Conservation (phyloP, 1,140 invertebrate species). For the Tachypleus tridentatus region DNA sequence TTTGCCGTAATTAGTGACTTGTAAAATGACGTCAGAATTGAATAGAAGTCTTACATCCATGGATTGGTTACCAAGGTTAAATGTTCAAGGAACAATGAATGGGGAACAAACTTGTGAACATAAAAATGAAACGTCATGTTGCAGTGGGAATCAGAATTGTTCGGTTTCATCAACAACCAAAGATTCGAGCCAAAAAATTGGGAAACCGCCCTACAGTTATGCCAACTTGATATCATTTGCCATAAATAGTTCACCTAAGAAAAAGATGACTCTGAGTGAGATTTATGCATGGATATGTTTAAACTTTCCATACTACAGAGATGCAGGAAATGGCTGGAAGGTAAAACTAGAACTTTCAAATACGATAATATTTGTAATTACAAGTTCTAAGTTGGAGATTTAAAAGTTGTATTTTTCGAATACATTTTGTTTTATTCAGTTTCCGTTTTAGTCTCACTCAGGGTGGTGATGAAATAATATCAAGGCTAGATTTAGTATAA, state of each 20-base stretch:
- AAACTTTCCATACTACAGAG: constrained; percentile 47
- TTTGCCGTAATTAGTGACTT: no score
- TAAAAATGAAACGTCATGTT: constrained; percentile 10
- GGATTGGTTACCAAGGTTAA: constrained; percentile 43
- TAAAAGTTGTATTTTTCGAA: no score
- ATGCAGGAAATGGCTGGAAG: constrained; percentile 58
- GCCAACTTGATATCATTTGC: constrained; percentile 56
- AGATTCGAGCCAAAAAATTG: constrained; percentile 29
- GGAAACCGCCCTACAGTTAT: constrained; percentile 50
- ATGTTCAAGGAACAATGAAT: constrained; percentile 30
- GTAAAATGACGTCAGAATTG: constrained; percentile 25
- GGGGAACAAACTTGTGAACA: constrained; percentile 3
- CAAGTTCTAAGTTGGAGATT: no score
- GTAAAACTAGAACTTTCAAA: constrained; percentile 33
- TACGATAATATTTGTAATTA: no score
- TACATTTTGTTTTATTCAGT: no score
- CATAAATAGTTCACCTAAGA: constrained; percentile 50
- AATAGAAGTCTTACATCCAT: constrained; percentile 43
- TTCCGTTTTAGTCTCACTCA: no score
- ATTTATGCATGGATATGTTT: constrained; percentile 42
- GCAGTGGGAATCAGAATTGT: constrained; percentile 9
- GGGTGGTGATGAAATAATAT: no score
- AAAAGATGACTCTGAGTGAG: constrained; percentile 42
- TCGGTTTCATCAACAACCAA: constrained; percentile 5
- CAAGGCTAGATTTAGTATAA: no score